These are phyloP conservation scores for Megaceryle alcyon DNA, from an alignment of 2,797 vertebrate species.

Conservation along the genomic window DNA sequence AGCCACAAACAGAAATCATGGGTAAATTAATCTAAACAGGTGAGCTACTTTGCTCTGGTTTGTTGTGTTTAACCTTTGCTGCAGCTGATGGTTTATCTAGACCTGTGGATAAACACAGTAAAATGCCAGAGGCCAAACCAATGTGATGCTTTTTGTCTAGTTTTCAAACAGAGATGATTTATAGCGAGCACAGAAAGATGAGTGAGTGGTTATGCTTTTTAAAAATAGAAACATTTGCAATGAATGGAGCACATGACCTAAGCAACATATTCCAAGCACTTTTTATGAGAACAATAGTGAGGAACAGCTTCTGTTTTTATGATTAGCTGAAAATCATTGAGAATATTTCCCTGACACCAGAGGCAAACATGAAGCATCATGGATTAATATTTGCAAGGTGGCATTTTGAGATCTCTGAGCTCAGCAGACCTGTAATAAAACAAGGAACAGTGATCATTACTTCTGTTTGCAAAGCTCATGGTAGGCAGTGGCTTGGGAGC, in stretches of 20 bases:
- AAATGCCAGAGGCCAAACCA: slow-evolving; percentile 30
- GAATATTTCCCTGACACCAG: not conserved
- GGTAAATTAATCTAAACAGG: slow-evolving; percentile 53
- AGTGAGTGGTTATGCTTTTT: not conserved
- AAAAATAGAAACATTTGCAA: slow-evolving; percentile 18
- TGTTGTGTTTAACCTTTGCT: not conserved
- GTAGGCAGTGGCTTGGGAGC: slow-evolving; percentile 6
- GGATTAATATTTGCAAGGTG: slow-evolving; percentile 62
- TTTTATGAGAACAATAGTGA: slow-evolving; percentile 18
- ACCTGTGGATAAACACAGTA: slow-evolving; percentile 34
- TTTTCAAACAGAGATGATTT: slow-evolving; percentile 53
- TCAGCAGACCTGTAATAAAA: slow-evolving; percentile 37
- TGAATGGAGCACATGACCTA: not conserved
- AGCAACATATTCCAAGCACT: not conserved
- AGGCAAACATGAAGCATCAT: not conserved
- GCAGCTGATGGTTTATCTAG: slow-evolving; percentile 16
- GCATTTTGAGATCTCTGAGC: slow-evolving; percentile 46
- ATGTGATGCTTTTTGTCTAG: slow-evolving; percentile 6
- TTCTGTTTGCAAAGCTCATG: slow-evolving; percentile 50
- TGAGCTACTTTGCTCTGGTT: slow-evolving; percentile 26
- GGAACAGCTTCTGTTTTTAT: slow-evolving; percentile 1
- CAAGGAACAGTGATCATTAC: not conserved
- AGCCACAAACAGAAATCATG: not conserved
- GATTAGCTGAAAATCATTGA: not conserved
- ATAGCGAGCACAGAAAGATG: not conserved